phyloP scores from a whole-genome alignment of 2,797 vertebrate genomes.

The Oreortyx pictus region DNA sequence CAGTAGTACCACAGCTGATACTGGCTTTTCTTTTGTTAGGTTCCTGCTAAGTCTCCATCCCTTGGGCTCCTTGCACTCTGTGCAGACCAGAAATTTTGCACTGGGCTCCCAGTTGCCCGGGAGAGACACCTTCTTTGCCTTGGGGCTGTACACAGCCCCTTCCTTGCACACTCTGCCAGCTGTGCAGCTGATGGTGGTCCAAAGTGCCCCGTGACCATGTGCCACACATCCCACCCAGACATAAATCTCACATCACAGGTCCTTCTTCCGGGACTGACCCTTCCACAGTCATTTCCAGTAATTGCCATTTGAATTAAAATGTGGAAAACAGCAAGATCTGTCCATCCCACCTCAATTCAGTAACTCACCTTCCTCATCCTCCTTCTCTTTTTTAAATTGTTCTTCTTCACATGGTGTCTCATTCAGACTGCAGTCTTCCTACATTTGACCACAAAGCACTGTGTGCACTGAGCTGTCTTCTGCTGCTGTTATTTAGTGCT shows the following conservation, averaged over 20 bases:
- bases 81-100: not conserved
- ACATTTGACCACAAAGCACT: not conserved
- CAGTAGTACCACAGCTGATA: not conserved
- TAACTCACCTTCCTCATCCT: not conserved
- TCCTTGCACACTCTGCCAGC: rapidly evolving
- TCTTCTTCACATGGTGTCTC: not conserved
- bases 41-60: not conserved
- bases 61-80: not conserved
- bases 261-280: not conserved
- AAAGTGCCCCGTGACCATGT: not conserved
- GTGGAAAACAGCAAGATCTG: not conserved
- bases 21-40: not conserved
- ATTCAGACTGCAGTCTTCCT: not conserved
- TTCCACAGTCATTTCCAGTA: not conserved
- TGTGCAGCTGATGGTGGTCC: not conserved
- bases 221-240: not conserved
- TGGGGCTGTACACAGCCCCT: not conserved
- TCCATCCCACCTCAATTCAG: not conserved
- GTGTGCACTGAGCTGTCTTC: not conserved
- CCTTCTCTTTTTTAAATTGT: not conserved
- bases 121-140: not conserved
- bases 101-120: not conserved
- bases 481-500: not conserved
- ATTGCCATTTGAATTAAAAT: not conserved
- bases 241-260: not conserved